These are phyloP conservation scores for Dryobotodes eremita DNA, from an alignment of 2,888 invertebrate species.

Conservation along the genomic window DNA sequence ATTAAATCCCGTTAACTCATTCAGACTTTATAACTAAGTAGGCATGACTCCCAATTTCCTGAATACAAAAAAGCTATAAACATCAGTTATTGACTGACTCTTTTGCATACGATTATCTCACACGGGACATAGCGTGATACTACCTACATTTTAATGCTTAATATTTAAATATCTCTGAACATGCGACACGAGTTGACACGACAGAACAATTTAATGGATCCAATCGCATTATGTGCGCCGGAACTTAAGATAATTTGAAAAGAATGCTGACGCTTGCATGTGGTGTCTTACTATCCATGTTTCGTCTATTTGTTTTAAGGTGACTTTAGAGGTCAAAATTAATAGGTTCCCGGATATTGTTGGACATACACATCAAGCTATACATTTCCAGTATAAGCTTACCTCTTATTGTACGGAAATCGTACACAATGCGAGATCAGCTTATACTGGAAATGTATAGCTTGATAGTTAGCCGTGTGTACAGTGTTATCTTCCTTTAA, in stretches of 20 bases:
- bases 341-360: not conserved
- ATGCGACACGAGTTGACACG: conserved; percentile 44
- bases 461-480: too few species aligned
- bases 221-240: conserved; percentile 36
- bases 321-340: not conserved
- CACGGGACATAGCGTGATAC: conserved; percentile 52
- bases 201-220: conserved; percentile 43
- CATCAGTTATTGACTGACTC: conserved; percentile 15
- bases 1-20: conserved; percentile 36
- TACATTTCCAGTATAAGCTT: too few species aligned
- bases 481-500: not conserved
- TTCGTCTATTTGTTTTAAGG: not conserved
- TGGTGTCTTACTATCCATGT: not conserved
- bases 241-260: conserved; percentile 43
- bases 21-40: conserved; percentile 17
- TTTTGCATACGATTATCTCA: conserved; percentile 41
- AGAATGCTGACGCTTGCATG: conserved; percentile 41
- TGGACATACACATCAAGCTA: not conserved
- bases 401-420: too few species aligned
- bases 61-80: conserved; percentile 5
- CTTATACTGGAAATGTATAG: too few species aligned
- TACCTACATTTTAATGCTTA: conserved; percentile 11
- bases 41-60: conserved; percentile 38
- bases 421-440: too few species aligned
- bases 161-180: conserved; percentile 41